Evolutionary conservation across 1,140 invertebrate genomes (phyloP).

Genomic region (Eubasilissa regina): DNA sequence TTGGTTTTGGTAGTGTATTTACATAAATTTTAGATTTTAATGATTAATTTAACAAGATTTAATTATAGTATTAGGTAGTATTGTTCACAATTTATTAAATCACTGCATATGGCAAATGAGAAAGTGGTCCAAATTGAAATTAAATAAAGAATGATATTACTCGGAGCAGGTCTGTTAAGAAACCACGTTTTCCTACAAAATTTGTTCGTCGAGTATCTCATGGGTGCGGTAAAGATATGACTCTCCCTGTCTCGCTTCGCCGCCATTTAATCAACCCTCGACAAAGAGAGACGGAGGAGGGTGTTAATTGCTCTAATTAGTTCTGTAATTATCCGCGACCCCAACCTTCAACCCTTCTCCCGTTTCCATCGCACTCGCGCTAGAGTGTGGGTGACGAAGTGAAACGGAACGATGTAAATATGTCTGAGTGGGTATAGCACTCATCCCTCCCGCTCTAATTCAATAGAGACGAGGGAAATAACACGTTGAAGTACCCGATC

Average conservation of each 20-base stretch:
- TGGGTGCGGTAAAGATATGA: constrained; percentile 42
- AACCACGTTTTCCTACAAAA: constrained; percentile 32
- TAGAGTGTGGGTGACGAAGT: neutral
- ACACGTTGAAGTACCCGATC: constrained; percentile 7
- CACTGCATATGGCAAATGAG: no score
- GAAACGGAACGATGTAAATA: constrained; percentile 9
- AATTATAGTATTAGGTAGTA: no score
- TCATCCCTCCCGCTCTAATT: constrained; percentile 33
- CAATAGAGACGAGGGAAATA: constrained; percentile 42
- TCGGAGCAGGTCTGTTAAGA: neutral
- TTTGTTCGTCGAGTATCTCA: constrained; percentile 37
- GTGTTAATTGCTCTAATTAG: constrained; percentile 61
- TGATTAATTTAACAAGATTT: no score
- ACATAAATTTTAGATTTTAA: no score
- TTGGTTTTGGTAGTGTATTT: no score
- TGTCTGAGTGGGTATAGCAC: constrained; percentile 22
- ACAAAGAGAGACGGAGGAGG: constrained; percentile 39
- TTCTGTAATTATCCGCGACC: constrained; percentile 58
- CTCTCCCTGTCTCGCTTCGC: constrained; percentile 6
- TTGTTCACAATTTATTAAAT: no score
- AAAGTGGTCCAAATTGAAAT: no score
- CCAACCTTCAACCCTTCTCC: constrained; percentile 35
- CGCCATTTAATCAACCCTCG: neutral
- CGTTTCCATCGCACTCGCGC: neutral
- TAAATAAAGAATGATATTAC: neutral